Base-by-base conservation (phyloP, 2,888 invertebrate species). In the Polydrusus tereticollis region DNA sequence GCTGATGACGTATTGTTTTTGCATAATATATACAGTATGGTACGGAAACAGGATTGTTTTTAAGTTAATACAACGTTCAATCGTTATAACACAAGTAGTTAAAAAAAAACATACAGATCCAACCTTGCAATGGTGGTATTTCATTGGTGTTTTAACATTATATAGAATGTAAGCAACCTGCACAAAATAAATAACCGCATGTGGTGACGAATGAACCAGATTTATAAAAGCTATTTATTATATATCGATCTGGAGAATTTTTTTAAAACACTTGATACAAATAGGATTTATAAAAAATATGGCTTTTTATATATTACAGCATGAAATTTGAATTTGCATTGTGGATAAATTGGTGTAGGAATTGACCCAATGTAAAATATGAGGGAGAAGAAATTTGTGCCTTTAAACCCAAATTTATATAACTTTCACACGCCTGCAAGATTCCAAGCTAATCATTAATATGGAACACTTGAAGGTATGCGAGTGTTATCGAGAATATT, bases 231-330 rank as follows among this genome's bases (percentile, higher is more conserved):
- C 45, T 20, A 10, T 20, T 21, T 45, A 7, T n/a, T n/a, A n/a
- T n/a, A 21, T 45, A 20, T 14, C 10, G 21, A 26, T 14, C 26
- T 50, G 23, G 26, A n/a, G 50, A 47, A 50, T 20, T 10, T 26
- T 50, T 23, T n/a, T 26, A 52, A 52, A 52, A 26, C 10, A 16
- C 18, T 23, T 29, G 7, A 10, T 55, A 29, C 29, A 55, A 55
- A 55, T 7, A 29, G 52, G 18, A n/a, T 55, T 26, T 55, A 55
- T 55, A 55, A 55, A 55, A 55, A 55, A 55, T 55, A 55, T 55
- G 52, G 29, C 29, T 55, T 29, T 55, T 12, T 55, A 55, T n/a
- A n/a, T 55, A 55, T 29, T 29, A 55, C 18, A 16, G 52, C 52
- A 45, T 45, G 21, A 20, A 47, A 47, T 47, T n/a, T 55, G 29